Conservation (phyloP, 2,888 invertebrate genomes). For the Julus scandinavius region DNA sequence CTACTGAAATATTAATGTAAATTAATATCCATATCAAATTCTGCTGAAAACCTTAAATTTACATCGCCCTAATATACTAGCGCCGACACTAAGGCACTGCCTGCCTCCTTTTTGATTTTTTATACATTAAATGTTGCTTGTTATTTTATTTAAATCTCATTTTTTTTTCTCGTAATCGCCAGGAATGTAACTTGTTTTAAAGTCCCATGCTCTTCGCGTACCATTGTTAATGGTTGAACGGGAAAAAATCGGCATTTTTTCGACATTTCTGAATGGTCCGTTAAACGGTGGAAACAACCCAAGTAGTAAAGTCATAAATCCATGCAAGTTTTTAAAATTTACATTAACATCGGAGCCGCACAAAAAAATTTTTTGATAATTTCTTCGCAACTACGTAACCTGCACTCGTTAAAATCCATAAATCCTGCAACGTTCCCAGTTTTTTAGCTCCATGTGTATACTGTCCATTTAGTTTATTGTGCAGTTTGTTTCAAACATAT, state of each 20-base stretch:
- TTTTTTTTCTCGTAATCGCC: not conserved
- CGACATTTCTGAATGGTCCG: slow-evolving; percentile 12
- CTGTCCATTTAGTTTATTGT: slow-evolving; percentile 47
- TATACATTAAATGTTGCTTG: not conserved
- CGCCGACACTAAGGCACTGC: too few relatives aligned
- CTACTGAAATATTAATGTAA: too few relatives aligned
- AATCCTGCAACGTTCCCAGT: slow-evolving; percentile 11
- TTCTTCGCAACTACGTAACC: slow-evolving; percentile 46
- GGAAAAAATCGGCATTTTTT: slow-evolving; percentile 2
- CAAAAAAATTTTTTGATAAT: slow-evolving; percentile 44
- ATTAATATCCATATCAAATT: too few relatives aligned
- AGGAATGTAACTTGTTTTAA: slow-evolving; percentile 22
- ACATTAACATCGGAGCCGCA: not conserved
- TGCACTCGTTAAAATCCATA: slow-evolving; percentile 49
- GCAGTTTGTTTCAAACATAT: slow-evolving; percentile 29
- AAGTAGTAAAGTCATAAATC: slow-evolving; percentile 36
- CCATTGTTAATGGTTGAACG: not conserved
- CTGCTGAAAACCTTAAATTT: too few relatives aligned
- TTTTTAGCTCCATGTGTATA: not conserved
- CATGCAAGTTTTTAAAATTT: not conserved
- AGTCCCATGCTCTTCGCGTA: not conserved
- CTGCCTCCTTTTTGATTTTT: not conserved
- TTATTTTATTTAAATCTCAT: slow-evolving; percentile 23
- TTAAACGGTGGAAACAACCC: slow-evolving; percentile 2
- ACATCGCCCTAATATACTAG: too few relatives aligned